Evolutionary conservation across 1,140 invertebrate genomes (phyloP), one percentile per base, ranked within the genome.

Genomic region (Bacillus rossius): DNA sequence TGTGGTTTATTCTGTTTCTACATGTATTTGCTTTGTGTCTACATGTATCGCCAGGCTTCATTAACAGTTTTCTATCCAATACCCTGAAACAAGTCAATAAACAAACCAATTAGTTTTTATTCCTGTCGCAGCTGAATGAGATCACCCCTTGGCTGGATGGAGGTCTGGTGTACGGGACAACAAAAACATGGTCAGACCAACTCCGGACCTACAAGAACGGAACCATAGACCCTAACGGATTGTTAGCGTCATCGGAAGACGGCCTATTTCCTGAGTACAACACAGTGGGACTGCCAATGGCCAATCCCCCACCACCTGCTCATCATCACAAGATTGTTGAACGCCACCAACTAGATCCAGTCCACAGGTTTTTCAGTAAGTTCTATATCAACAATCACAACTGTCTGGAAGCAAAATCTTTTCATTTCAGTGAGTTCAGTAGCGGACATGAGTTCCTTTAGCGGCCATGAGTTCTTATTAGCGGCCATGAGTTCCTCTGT

Each of bases 141-240:
- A 81, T 83, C 43, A 84, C 81, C 2, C 79, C 82, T 13, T 85
- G 75, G 68, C 66, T 85, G 16, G 83, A 85, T 65, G 83, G 80
- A 2, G 79, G 80, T 20, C 67, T 83, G 13, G 74, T 82, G 10
- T 85, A 85, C 69, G 82, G 81, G 3, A 77, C 77, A 1, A 73
- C 76, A 8, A 84, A 84, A 66, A 75, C 76, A 37, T 82, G 80
- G 77, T 70, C 81, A 4, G 80, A 84, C 65, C 66, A 76, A 40
- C 65, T 85, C 19, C 61, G 83, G 37, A 73, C 71, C 7, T 76
- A 77, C 61, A 51, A 67, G 4, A 75, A 77, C 55, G 81, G 81
- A 13, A 71, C 65, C 1, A 57, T 82, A 14, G 73, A 72, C 40
- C 65, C 67, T 51, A 42, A 72, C 61, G 79, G 80, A 2, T 51